Conservation (phyloP, 2,797 vertebrate species). For the Eurystomus glaucurus region DNA sequence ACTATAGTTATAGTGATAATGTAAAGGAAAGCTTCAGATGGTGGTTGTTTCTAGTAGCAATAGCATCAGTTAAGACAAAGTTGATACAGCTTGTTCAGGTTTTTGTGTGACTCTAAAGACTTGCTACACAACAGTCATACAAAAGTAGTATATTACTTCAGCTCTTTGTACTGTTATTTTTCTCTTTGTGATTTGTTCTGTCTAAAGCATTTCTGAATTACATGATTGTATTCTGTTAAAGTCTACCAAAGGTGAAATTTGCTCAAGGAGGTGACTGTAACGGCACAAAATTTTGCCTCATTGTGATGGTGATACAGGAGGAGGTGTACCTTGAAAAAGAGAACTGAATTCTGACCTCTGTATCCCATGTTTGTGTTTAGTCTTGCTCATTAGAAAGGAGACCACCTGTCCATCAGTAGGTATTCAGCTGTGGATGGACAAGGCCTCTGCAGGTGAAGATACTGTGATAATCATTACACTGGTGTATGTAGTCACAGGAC, state of each 20-base stretch:
- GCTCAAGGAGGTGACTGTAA: not conserved
- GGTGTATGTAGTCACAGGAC: not conserved
- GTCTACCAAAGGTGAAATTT: rapidly evolving
- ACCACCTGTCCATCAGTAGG: not conserved
- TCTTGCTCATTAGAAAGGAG: not conserved
- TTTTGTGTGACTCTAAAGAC: not conserved
- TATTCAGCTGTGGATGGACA: not conserved
- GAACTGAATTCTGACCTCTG: not conserved
- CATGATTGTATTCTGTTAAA: not conserved
- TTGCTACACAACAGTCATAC: not conserved
- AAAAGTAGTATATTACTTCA: not conserved
- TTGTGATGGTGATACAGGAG: not conserved
- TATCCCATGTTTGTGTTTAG: not conserved
- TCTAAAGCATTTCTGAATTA: not conserved
- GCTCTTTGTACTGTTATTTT: not conserved
- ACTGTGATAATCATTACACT: not conserved
- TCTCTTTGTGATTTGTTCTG: not conserved
- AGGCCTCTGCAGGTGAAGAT: not conserved
- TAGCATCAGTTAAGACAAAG: not conserved
- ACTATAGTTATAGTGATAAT: not conserved
- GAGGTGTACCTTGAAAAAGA: not conserved
- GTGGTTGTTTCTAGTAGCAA: not conserved
- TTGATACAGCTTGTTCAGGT: not conserved
- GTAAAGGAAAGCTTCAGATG: not conserved
- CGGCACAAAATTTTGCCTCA: not conserved